phyloP scores from a whole-genome alignment of 2,113 vertebrate species.

The Procavia capensis region DNA sequence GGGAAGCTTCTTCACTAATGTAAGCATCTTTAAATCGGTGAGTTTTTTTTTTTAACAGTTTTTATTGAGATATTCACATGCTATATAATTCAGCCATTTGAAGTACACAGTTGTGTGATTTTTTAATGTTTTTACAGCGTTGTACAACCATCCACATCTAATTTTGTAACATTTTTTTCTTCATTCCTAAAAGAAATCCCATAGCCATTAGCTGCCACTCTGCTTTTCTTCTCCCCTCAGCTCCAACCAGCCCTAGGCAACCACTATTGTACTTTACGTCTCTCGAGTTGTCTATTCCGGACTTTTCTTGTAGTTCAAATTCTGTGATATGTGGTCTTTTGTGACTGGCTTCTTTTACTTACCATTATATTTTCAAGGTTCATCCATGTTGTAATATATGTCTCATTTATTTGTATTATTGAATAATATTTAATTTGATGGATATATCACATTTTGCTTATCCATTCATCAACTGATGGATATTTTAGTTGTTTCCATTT shows the following conservation, averaged over 20 bases:
- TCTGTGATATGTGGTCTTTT: not conserved
- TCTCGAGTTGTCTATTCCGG: not conserved
- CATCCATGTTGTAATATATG: not conserved
- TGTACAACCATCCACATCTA: not conserved
- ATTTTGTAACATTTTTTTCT: not conserved
- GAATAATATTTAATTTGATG: not conserved
- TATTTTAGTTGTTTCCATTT: not conserved
- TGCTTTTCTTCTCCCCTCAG: fast-evolving
- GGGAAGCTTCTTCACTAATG: not conserved
- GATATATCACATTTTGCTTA: not conserved
- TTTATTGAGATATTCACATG: not conserved
- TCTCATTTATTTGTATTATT: not conserved
- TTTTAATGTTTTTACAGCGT: not conserved
- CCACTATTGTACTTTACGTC: not conserved
- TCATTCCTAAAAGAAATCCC: not conserved
- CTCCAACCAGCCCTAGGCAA: not conserved
- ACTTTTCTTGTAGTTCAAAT: not conserved
- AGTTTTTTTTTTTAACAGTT: not conserved
- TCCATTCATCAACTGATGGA: not conserved
- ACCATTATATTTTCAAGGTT: not conserved
- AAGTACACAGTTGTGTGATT: not conserved
- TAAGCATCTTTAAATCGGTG: not conserved
- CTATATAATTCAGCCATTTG: not conserved
- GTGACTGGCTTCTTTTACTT: not conserved
- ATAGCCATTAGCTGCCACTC: not conserved